Evolutionary conservation across 2,888 invertebrate genomes (phyloP).

Genomic region (Diploptera punctata): DNA sequence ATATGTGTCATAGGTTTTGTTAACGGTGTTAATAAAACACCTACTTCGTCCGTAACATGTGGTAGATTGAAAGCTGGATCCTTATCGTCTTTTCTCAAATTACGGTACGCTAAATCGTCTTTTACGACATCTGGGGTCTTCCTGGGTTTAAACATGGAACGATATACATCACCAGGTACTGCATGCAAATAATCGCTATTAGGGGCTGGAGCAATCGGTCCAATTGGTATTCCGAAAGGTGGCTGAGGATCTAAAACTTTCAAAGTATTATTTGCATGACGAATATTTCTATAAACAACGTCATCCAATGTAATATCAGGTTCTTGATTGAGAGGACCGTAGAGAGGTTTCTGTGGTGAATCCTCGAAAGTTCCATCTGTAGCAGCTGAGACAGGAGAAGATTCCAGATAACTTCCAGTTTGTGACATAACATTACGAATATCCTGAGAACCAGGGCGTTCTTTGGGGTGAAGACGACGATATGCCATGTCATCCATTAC

Average conservation of each 20-base stretch:
- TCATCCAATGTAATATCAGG: constrained; percentile 70
- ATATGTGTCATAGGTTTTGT: constrained; percentile 19
- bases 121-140: constrained; percentile 82
- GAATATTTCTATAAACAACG: constrained; percentile 81
- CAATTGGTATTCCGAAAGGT: constrained; percentile 89
- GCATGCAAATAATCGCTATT: constrained; percentile 86
- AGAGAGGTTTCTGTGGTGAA: neutral
- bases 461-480: constrained; percentile 71
- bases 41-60: constrained; percentile 46
- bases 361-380: constrained; percentile 33
- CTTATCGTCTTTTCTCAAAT: constrained; percentile 80
- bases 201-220: constrained; percentile 80
- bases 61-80: constrained; percentile 57
- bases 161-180: constrained; percentile 62
- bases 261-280: constrained; percentile 72
- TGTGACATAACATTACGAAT: constrained; percentile 58
- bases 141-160: constrained; percentile 69
- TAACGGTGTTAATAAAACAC: constrained; percentile 6
- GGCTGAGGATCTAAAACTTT: constrained; percentile 83
- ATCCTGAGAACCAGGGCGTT: constrained; percentile 57
- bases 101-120: constrained; percentile 87
- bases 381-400: constrained; percentile 63
- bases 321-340: constrained; percentile 39
- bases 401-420: constrained; percentile 69
- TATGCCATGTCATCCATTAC: constrained; percentile 83